Conservation (phyloP, 2,113 vertebrate genomes). For the Otocyon megalotis region DNA sequence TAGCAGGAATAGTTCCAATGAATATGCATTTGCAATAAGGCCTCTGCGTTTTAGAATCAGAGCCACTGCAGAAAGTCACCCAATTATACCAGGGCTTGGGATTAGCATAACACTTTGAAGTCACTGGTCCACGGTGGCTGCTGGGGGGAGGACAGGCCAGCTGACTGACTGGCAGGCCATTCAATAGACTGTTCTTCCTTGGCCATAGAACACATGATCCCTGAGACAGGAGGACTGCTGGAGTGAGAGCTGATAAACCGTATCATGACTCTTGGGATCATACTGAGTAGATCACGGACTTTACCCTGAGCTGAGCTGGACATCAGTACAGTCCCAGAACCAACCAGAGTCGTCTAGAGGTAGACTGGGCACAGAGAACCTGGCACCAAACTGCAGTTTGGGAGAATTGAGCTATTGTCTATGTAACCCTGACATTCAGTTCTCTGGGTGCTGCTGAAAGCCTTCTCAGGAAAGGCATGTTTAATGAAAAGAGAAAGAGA, state of each 20-base stretch:
- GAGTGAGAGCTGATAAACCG: background rate
- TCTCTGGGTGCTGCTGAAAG: background rate
- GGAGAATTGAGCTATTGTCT: background rate
- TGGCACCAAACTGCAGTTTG: too few relatives aligned
- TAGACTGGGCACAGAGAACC: background rate
- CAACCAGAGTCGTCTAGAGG: background rate
- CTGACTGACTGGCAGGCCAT: background rate
- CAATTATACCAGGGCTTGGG: constrained; percentile 10
- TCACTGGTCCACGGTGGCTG: background rate
- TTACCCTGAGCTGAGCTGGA: background rate
- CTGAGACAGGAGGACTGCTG: background rate
- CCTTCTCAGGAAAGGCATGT: background rate
- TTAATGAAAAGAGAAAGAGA: background rate
- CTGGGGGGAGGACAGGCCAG: background rate
- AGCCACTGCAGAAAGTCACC: constrained; percentile 55
- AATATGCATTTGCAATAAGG: constrained; percentile 66
- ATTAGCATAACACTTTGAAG: constrained; percentile 65
- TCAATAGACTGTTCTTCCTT: background rate
- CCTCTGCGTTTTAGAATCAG: constrained; percentile 15
- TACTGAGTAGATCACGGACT: background rate
- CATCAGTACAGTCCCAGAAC: background rate
- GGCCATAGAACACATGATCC: background rate
- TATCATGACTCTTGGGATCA: background rate
- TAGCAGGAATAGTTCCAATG: constrained; percentile 56
- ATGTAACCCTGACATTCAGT: background rate